Conservation (phyloP, 92 coral and sea anemone species). For the Heteractis magnifica region DNA sequence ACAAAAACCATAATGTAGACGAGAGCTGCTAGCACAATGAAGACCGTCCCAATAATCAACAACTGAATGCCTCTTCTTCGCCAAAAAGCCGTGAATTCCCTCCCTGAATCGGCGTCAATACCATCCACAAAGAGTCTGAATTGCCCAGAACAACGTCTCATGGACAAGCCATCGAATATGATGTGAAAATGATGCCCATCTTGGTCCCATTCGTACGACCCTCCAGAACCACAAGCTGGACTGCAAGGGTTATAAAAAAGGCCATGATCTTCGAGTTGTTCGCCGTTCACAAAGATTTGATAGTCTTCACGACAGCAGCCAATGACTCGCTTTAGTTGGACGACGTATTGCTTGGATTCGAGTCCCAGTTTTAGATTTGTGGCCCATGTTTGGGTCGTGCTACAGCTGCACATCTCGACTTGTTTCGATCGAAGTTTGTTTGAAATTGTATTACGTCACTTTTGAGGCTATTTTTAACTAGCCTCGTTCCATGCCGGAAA, state of each 20-base stretch:
- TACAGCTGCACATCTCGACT: background rate
- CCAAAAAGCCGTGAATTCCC: conserved; percentile 79
- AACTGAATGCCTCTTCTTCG: conserved; percentile 78
- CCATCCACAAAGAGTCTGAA: conserved; percentile 85
- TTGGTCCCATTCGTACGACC: conserved; percentile 78
- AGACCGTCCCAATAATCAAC: conserved; percentile 38
- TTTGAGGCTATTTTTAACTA: too few species aligned
- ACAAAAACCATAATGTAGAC: background rate
- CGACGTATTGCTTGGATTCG: background rate
- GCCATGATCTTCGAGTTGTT: conserved; percentile 51
- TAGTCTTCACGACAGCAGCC: conserved; percentile 68
- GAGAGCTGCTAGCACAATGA: background rate
- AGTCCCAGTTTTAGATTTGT: background rate
- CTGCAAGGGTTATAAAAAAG: conserved; percentile 82
- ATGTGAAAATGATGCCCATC: conserved; percentile 75
- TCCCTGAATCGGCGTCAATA: conserved; percentile 72
- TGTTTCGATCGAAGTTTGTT: too few species aligned
- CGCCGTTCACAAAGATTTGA: conserved; percentile 75
- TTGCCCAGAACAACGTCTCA: conserved; percentile 52
- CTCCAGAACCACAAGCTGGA: conserved; percentile 81
- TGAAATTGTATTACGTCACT: too few species aligned
- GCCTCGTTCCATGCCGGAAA: too few species aligned
- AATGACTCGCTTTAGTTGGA: conserved; percentile 60
- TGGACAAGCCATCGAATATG: conserved; percentile 63
- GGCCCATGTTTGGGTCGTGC: background rate